A percentile compares a stretch with the other conserved stretches of the same genome.
These are phyloP conservation scores for Aythya fuligula DNA, from an alignment of 2,797 vertebrate species.

Conservation along the genomic window DNA sequence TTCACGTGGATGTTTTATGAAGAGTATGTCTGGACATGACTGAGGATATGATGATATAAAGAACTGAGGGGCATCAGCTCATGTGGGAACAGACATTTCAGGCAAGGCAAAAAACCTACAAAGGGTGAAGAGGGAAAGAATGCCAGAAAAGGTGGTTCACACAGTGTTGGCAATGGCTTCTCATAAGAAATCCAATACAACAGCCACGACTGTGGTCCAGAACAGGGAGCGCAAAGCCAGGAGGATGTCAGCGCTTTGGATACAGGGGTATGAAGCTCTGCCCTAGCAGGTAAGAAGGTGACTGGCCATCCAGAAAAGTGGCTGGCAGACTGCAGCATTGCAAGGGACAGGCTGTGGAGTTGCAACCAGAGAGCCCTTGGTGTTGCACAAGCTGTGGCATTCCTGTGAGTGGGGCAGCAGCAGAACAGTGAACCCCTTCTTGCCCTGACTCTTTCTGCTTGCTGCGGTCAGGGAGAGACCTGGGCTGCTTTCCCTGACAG, in stretches of 20 bases:
- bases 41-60: background rate
- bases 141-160: background rate
- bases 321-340: accelerated
- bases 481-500: background rate
- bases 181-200: background rate
- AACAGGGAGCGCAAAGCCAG: background rate
- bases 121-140: background rate
- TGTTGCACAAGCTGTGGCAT: too few species aligned
- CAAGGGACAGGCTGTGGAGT: background rate
- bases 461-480: background rate
- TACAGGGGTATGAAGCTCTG: background rate
- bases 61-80: background rate
- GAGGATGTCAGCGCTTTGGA: background rate
- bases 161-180: background rate
- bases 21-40: background rate
- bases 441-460: background rate
- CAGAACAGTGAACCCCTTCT: background rate
- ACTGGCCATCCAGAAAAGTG: background rate
- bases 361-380: background rate
- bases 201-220: background rate
- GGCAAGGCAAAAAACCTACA: background rate
- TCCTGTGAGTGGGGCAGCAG: accelerated
- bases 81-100: background rate
- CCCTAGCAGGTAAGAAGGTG: background rate
- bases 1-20: background rate